Evolutionary conservation across 2,113 vertebrate genomes (phyloP).

Genomic region (Trogon melanurus): DNA sequence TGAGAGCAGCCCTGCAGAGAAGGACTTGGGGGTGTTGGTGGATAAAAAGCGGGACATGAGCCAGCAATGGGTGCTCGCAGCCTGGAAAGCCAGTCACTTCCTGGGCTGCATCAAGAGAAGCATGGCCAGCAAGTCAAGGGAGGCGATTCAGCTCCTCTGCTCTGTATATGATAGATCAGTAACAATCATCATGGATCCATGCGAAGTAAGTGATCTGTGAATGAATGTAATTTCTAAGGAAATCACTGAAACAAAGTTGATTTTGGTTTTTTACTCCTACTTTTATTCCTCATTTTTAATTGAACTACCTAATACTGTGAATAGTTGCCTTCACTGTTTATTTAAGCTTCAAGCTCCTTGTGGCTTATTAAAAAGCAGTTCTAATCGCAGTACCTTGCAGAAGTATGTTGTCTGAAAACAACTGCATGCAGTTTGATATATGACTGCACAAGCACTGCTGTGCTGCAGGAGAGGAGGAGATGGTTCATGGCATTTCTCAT

Average conservation of each 20-base stretch:
- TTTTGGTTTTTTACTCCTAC: background rate
- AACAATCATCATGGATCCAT: background rate
- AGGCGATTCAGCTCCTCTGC: too few relatives aligned
- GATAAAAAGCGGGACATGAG: too few relatives aligned
- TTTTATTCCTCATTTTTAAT: background rate
- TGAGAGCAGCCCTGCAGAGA: too few relatives aligned
- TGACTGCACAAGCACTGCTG: rapidly evolving
- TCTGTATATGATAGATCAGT: background rate
- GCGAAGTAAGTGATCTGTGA: background rate
- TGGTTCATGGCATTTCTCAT: background rate
- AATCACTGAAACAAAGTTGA: background rate
- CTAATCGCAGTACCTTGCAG: background rate
- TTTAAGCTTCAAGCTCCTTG: background rate
- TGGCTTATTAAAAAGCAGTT: background rate
- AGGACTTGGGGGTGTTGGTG: too few relatives aligned
- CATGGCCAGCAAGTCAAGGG: too few relatives aligned
- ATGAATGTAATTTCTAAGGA: background rate
- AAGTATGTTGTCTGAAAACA: background rate
- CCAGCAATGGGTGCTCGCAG: too few relatives aligned
- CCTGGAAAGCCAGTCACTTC: too few relatives aligned
- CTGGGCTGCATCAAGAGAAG: too few relatives aligned
- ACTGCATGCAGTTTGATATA: background rate
- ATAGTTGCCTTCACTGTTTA: background rate
- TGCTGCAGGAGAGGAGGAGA: background rate
- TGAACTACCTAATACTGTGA: background rate